Conservation (phyloP, 2,113 vertebrate species). For the Tachuris rubrigastra region DNA sequence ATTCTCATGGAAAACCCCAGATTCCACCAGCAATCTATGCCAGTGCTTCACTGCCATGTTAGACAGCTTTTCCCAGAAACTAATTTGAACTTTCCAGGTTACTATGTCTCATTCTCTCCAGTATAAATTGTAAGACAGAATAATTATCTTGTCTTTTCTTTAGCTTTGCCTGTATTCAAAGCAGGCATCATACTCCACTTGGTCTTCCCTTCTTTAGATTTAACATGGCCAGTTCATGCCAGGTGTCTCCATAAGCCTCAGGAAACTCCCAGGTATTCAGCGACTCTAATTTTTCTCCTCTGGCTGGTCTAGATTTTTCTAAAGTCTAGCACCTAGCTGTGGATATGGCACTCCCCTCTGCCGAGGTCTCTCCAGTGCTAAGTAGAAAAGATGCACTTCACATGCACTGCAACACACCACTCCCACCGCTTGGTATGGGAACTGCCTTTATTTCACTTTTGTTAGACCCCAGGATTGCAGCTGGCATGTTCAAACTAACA, state of each 20-base stretch:
- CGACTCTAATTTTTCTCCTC: not conserved
- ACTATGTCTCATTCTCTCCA: not conserved
- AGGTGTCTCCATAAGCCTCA: not conserved
- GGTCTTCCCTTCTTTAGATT: not conserved
- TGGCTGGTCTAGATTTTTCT: not conserved
- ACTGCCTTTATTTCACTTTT: not conserved
- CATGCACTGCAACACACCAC: not conserved
- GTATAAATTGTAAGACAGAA: not conserved
- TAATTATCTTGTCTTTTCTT: not conserved
- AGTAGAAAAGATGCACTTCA: not conserved
- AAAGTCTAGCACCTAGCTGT: not conserved
- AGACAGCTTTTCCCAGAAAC: not conserved
- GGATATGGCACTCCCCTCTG: not conserved
- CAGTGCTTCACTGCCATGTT: not conserved
- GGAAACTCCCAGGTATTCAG: not conserved
- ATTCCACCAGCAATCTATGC: not conserved
- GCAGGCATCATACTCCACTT: not conserved
- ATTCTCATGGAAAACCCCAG: not conserved
- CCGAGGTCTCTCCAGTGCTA: not conserved
- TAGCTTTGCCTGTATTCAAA: not conserved
- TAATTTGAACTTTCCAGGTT: not conserved
- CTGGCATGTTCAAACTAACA: not conserved
- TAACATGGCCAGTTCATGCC: not conserved
- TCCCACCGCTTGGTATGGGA: not conserved
- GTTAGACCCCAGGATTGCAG: not conserved